Base-by-base conservation (phyloP, 2,113 vertebrate genomes). In the Leucopsar rothschildi region DNA sequence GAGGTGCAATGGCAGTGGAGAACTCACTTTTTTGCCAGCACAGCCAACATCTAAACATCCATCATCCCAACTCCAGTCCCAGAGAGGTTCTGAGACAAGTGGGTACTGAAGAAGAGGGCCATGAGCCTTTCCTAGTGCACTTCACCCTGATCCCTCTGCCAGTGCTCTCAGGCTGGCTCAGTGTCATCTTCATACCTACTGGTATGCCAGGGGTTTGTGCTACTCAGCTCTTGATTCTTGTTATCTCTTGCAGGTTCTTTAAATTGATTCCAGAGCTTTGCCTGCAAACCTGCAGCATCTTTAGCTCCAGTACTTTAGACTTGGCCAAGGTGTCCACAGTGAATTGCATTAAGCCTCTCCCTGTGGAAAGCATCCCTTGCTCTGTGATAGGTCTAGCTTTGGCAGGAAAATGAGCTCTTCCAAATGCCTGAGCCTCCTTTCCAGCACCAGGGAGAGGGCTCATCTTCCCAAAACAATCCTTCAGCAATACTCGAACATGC, bases 1-100 rank as follows among this genome's bases (percentile, higher is more conserved):
- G 22, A 59, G 10, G 8, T 37, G 7, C 12, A 21, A 2, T 0
- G 0, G 44, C 0, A 0, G 15, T 33, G 65, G 25, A 56, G 33
- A 16, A 20, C 19, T 29, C 8, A 9, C 16, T 11, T 31, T 2
- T 37, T 37, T 6, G 9, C 9, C 2, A 1, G 33, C 35, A 44
- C 44, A 35, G 84, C 21, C 11, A 2, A 15, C 23, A 47, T 27
- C 52, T 22, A 47, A 66, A 56, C 16, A 45, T n/a, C 49, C 16
- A 5, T 14, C n/a, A 39, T 59, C 28, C 22, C 49, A 21, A 3
- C 33, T 72, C 9, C 37, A 6, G 40, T 8, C 31, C 28, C 56
- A 37, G n/a, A 2, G 2, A 44, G 21, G 7, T 39, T n/a, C 42
- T 29, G 57, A 61, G 65, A 9, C 6, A 14, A 88, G 6, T 20